Conservation (phyloP, 2,797 vertebrate genomes). For the Podargus strigoides region DNA sequence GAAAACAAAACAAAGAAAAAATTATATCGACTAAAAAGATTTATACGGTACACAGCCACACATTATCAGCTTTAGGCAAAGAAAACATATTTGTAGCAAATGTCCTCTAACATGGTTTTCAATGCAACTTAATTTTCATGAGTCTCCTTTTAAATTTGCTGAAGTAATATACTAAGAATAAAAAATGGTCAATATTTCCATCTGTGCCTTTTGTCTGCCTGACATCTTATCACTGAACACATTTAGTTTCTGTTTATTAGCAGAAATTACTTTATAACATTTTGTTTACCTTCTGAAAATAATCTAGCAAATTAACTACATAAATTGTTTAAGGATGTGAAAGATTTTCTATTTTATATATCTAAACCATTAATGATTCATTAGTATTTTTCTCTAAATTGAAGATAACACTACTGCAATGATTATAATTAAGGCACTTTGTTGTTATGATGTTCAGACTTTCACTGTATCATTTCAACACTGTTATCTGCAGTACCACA, state of each 20-base stretch:
- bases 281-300: constrained; percentile 24
- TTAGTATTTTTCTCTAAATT: constrained; percentile 7
- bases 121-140: background rate
- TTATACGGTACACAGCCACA: background rate
- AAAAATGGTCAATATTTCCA: background rate
- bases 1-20: background rate
- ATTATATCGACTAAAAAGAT: background rate
- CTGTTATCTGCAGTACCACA: background rate
- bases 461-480: background rate
- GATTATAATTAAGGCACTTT: background rate
- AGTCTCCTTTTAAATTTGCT: background rate
- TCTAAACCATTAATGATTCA: background rate
- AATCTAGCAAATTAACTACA: background rate
- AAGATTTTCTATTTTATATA: background rate
- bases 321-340: background rate
- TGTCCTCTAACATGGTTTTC: constrained; percentile 57
- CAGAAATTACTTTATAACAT: background rate
- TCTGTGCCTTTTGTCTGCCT: background rate
- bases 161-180: background rate
- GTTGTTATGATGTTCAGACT: background rate
- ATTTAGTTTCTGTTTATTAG: background rate
- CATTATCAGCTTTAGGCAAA: background rate
- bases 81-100: constrained; percentile 39
- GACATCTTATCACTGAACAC: background rate
- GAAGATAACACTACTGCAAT: background rate